These are phyloP conservation scores for Galeruca laticollis DNA, from an alignment of 2,888 invertebrate species.

Conservation along the genomic window DNA sequence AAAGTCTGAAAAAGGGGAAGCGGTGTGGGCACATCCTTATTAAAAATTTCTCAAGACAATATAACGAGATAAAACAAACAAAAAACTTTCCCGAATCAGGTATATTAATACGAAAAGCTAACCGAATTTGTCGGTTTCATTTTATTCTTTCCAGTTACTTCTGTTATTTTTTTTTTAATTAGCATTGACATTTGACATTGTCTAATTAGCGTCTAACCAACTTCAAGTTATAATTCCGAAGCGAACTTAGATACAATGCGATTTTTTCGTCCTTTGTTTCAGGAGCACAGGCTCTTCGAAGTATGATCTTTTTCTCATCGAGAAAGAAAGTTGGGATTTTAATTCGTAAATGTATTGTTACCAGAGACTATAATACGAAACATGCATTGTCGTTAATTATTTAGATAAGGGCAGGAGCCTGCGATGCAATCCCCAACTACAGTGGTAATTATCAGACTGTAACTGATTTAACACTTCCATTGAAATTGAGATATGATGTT, in stretches of 20 bases:
- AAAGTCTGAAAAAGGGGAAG: background rate
- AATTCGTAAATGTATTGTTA: slow-evolving; percentile 45
- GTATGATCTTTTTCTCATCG: slow-evolving; percentile 52
- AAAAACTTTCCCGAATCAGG: slow-evolving; percentile 15
- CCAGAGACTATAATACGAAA: slow-evolving; percentile 38
- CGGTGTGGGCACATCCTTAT: slow-evolving; percentile 9
- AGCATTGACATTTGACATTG: slow-evolving; percentile 59
- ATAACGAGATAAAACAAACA: background rate
- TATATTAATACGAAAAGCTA: slow-evolving; percentile 31
- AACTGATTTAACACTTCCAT: slow-evolving; percentile 31
- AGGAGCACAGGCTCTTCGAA: slow-evolving; percentile 48
- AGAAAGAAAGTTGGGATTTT: slow-evolving; percentile 48
- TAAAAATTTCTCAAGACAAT: slow-evolving; percentile 16
- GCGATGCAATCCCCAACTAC: slow-evolving; percentile 36
- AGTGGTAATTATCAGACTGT: slow-evolving; percentile 36
- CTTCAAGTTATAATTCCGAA: slow-evolving; percentile 54
- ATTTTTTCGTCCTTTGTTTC: slow-evolving; percentile 51
- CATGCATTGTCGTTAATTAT: slow-evolving; percentile 42
- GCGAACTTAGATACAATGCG: slow-evolving; percentile 53
- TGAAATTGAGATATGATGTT: slow-evolving; percentile 17
- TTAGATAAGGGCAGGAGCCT: slow-evolving; percentile 37
- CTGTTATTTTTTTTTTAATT: slow-evolving; percentile 56
- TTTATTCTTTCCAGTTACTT: slow-evolving; percentile 48
- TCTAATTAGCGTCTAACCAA: slow-evolving; percentile 59
- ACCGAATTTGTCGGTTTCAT: slow-evolving; percentile 45